phyloP scores from a whole-genome alignment of 2,888 invertebrate genomes.

The Sisyra terminalis region DNA sequence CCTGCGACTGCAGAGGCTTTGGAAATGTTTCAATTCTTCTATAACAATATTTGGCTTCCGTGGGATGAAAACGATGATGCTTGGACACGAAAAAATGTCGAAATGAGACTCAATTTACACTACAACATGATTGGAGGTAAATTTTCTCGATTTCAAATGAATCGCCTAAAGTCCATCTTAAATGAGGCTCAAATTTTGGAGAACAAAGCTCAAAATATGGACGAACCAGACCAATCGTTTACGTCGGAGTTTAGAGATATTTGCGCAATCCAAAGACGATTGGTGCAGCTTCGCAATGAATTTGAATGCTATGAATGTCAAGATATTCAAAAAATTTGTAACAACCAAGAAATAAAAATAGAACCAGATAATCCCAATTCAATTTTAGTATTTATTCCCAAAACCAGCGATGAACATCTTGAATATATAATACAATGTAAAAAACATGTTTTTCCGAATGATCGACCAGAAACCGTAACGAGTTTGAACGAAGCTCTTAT shows the following conservation, averaged over 20 bases:
- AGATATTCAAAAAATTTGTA: slow-evolving; percentile 31
- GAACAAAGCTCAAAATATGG: slow-evolving; percentile 23
- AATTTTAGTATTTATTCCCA: slow-evolving; percentile 30
- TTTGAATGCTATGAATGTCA: slow-evolving; percentile 42
- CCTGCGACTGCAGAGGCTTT: slow-evolving; percentile 42
- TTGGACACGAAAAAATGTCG: slow-evolving; percentile 37
- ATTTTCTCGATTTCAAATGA: slow-evolving; percentile 31
- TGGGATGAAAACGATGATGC: slow-evolving; percentile 51
- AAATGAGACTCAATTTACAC: slow-evolving; percentile 34
- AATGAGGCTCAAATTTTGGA: slow-evolving; percentile 29
- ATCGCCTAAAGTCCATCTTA: slow-evolving; percentile 35
- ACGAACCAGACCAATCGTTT: slow-evolving; percentile 18
- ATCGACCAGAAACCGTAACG: slow-evolving; percentile 26
- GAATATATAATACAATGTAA: slow-evolving; percentile 27
- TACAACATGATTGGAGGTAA: slow-evolving; percentile 37
- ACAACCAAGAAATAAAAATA: slow-evolving; percentile 18
- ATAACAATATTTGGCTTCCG: slow-evolving; percentile 48
- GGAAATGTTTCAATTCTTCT: slow-evolving; percentile 48
- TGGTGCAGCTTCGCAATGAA: slow-evolving; percentile 38
- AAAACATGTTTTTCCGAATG: slow-evolving; percentile 21
- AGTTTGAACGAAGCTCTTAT: slow-evolving; percentile 26
- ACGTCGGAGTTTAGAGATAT: slow-evolving; percentile 26
- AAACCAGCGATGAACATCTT: slow-evolving; percentile 29
- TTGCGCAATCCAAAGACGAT: slow-evolving; percentile 34
- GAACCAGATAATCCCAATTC: slow-evolving; percentile 16